A percentile compares a stretch with the other conserved stretches of the same genome.
Evolutionary conservation across 2,113 vertebrate species (phyloP).

Genomic region (western clawed frog (Xenopus tropicalis)): UCB_Xtro_10.0 CM004443.2:49225501-49226000

Average conservation of each 20-base stretch:
- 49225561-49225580: slow-evolving; percentile 45
- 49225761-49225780: background rate
- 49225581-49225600: slow-evolving; percentile 45
- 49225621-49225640: slow-evolving; percentile 41
- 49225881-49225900: background rate
- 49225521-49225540: slow-evolving; percentile 46
- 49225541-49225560: slow-evolving; percentile 40
- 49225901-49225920: background rate
- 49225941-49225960: no score
- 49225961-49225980: no score
- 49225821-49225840: background rate
- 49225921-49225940: background rate
- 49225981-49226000: no score
- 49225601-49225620: slow-evolving; percentile 46
- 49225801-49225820: slow-evolving; percentile 11
- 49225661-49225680: slow-evolving; percentile 43
- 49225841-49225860: background rate
- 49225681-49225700: slow-evolving; percentile 17
- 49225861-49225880: background rate
- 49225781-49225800: slow-evolving; percentile 2
- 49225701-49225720: slow-evolving; percentile 17
- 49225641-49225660: slow-evolving; percentile 42
- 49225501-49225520: slow-evolving; percentile 31
- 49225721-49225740: slow-evolving; percentile 37
- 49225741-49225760: slow-evolving; percentile 26